Base-by-base conservation (phyloP, 2,113 vertebrate genomes). In the Neogobius melanostomus region DNA sequence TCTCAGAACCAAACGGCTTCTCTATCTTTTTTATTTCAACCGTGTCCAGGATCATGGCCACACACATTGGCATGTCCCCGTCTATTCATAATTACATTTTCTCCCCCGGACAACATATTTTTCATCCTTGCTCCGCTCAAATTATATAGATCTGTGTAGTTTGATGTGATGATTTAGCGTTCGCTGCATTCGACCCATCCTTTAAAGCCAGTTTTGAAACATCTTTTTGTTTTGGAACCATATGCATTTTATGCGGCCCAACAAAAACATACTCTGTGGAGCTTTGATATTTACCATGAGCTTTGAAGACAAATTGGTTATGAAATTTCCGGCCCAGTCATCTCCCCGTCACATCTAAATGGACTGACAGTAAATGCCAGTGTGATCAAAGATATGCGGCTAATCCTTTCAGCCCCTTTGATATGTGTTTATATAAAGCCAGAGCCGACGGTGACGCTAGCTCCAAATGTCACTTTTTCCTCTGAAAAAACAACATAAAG, bases 1-100 rank as follows among this genome's bases (percentile, higher is more conserved):
- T 74, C 64, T 57, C n/a, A n/a, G 56, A 78, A 64, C 56, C 60
- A 81, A 61, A 68, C 44, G 66, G 43, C 10, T 59, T 7, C 56
- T 16, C 47, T n/a, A 57, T 28, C 61, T 54, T 17, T 65, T 65
- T 57, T 62, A 45, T 71, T 52, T 63, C 51, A 59, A 15, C 62
- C 49, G 21, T n/a, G 28, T 36, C 43, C 43, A 64, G 0, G 17
- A 9, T 6, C 8, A 47, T 11, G 11, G 48, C 46, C 21, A 28
- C 9, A 60, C 61, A 43, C 15, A 54, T 45, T 60, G 57, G 7
- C 49, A 28, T 69, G 65, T 15, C 53, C 28, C 11, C 52, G 36
- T 44, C 15, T 48, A 65, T 7, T 51, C 5, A 4, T 64, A 56
- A 10, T 64, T 43, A 16, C 7, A 70, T 73, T 70, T 36, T 15